Conservation (phyloP, 2,888 invertebrate species). For the Blomia tropicalis region DNA sequence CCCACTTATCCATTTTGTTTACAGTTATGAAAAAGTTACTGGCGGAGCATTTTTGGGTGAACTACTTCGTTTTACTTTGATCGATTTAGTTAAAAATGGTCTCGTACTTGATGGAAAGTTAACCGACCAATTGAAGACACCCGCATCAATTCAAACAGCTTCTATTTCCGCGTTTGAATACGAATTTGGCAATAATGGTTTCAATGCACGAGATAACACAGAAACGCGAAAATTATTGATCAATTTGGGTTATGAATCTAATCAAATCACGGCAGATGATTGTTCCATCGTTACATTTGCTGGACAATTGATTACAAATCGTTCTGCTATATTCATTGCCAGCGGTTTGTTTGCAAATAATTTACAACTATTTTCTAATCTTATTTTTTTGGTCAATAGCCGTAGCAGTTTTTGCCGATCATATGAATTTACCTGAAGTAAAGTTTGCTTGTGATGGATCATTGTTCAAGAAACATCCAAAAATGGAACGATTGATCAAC, state of each 20-base stretch:
- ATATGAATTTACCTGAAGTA: constrained; percentile 46
- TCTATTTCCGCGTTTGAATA: constrained; percentile 56
- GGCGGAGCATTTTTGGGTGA: constrained; percentile 65
- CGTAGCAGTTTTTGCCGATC: constrained; percentile 42
- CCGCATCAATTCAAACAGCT: constrained; percentile 47
- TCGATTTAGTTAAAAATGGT: constrained; percentile 44
- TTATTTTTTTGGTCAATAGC: background rate
- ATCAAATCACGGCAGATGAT: constrained; percentile 43
- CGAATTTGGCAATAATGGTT: constrained; percentile 34
- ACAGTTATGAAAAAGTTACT: constrained; percentile 62
- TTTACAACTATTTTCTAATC: background rate
- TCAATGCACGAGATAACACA: background rate
- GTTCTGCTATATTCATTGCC: constrained; percentile 56
- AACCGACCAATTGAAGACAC: constrained; percentile 36
- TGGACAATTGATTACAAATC: constrained; percentile 49
- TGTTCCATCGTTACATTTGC: constrained; percentile 49
- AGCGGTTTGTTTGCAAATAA: constrained; percentile 43
- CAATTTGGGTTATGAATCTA: constrained; percentile 29
- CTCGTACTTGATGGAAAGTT: constrained; percentile 43
- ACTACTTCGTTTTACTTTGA: constrained; percentile 48
- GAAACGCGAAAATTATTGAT: background rate
- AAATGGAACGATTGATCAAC: constrained; percentile 47
- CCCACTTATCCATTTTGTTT: background rate
- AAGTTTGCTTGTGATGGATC: constrained; percentile 63
- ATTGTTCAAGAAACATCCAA: constrained; percentile 57